phyloP scores from a whole-genome alignment of 2,888 invertebrate genomes.

The Eristalis tenax region DNA sequence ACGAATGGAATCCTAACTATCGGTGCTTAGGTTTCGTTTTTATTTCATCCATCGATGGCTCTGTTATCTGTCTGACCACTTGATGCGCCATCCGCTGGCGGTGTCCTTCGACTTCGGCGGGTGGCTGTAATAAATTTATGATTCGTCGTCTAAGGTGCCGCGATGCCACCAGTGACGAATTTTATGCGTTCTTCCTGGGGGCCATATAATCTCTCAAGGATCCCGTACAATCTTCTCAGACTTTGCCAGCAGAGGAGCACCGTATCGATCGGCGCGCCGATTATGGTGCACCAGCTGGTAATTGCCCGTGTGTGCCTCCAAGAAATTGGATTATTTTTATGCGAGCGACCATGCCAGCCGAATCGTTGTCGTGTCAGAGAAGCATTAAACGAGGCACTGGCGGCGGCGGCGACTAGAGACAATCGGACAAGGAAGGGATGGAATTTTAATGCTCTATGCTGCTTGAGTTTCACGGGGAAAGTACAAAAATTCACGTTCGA shows the following conservation, averaged over 20 bases:
- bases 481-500: not conserved
- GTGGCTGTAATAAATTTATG: constrained; percentile 63
- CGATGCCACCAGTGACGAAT: constrained; percentile 16
- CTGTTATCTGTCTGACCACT: constrained; percentile 49
- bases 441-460: not conserved
- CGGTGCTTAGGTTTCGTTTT: not conserved
- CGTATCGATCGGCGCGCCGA: constrained; percentile 13
- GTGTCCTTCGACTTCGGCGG: constrained; percentile 13
- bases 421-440: not conserved
- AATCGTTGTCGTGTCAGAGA: constrained; percentile 48
- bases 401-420: not conserved
- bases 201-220: constrained; percentile 1
- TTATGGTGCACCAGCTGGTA: constrained; percentile 42
- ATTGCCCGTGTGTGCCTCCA: constrained; percentile 36
- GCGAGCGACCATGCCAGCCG: not conserved
- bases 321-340: constrained; percentile 57
- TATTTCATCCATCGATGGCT: constrained; percentile 44
- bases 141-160: constrained; percentile 51
- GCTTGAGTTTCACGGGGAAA: constrained; percentile 6
- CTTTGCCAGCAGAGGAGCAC: constrained; percentile 6
- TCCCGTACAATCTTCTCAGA: constrained; percentile 15
- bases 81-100: constrained; percentile 20
- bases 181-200: constrained; percentile 33
- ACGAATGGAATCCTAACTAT: constrained; percentile 3
- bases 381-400: constrained; percentile 40